Percentiles rank a stretch among this genome's conserved stretches.
These are phyloP conservation scores for Calameuta pallipes DNA, from an alignment of 2,888 invertebrate species.

Conservation along the genomic window DNA sequence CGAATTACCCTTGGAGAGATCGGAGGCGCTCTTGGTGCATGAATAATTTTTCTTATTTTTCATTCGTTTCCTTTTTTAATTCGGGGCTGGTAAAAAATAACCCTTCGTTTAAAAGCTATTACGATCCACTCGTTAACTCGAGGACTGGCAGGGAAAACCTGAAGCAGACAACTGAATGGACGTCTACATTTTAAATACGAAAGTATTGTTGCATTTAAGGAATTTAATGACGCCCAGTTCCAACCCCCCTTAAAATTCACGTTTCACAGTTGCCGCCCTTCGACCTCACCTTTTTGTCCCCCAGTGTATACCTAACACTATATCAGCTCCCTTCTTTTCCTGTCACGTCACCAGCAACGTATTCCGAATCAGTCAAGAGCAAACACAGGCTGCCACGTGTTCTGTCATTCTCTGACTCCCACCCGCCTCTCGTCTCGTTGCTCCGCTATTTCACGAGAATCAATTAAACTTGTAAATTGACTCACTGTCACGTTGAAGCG, in stretches of 20 bases:
- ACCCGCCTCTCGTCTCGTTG: neutral
- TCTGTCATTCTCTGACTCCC: neutral
- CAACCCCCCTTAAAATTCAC: neutral
- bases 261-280: neutral
- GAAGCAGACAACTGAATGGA: neutral
- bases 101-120: neutral
- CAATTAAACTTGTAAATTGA: slow-evolving; percentile 8
- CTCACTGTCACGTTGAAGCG: neutral
- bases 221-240: neutral
- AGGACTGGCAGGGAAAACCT: neutral
- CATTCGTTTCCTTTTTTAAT: neutral
- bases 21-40: neutral
- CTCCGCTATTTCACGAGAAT: slow-evolving; percentile 1
- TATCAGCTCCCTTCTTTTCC: neutral
- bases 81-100: neutral
- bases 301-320: neutral
- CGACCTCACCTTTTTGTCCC: neutral
- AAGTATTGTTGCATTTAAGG: neutral
- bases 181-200: neutral
- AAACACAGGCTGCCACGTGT: neutral
- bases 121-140: neutral
- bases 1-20: neutral
- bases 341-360: slow-evolving; percentile 6
- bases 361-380: neutral
- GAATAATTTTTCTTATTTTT: neutral